phyloP scores from a whole-genome alignment of 1,140 invertebrate species.

The Teleopsis dalmanni region DNA sequence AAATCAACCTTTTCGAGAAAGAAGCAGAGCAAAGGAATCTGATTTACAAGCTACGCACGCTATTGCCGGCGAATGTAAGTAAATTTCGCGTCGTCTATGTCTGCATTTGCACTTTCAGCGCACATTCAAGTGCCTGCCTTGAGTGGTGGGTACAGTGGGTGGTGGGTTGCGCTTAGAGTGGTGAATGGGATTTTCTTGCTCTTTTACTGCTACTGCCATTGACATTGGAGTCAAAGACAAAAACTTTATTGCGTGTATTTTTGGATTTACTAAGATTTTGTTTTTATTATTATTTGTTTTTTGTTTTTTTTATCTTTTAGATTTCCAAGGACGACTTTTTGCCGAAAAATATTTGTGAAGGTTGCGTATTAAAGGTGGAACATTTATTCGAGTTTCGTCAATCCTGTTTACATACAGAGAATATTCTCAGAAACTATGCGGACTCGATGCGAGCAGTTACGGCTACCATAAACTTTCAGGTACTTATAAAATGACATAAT shows the following conservation, averaged over 20 bases:
- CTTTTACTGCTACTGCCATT: too few species aligned
- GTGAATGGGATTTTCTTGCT: too few species aligned
- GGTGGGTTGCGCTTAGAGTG: background rate
- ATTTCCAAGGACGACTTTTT: conserved; percentile 62
- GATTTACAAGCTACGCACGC: conserved; percentile 59
- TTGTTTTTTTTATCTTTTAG: conserved; percentile 36
- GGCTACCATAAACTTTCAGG: conserved; percentile 57
- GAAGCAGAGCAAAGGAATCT: conserved; percentile 61
- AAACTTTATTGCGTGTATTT: background rate
- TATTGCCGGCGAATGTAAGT: conserved; percentile 50
- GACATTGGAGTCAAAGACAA: background rate
- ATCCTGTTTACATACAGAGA: conserved; percentile 55
- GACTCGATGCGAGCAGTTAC: conserved; percentile 58
- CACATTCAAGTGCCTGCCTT: background rate
- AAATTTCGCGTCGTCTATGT: background rate
- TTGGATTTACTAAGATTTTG: background rate
- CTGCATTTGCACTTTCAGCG: background rate
- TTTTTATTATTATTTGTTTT: background rate
- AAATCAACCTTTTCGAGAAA: conserved; percentile 61
- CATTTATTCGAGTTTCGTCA: conserved; percentile 61
- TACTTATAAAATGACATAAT: too few species aligned
- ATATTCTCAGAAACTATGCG: conserved; percentile 58
- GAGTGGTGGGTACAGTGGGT: background rate
- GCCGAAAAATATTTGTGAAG: conserved; percentile 63
- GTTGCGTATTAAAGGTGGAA: conserved; percentile 55